Evolutionary conservation across 23 tunicate genomes (phyloP), one percentile per base, ranked within the genome.

Genomic region (Halocynthia aurantium): DNA sequence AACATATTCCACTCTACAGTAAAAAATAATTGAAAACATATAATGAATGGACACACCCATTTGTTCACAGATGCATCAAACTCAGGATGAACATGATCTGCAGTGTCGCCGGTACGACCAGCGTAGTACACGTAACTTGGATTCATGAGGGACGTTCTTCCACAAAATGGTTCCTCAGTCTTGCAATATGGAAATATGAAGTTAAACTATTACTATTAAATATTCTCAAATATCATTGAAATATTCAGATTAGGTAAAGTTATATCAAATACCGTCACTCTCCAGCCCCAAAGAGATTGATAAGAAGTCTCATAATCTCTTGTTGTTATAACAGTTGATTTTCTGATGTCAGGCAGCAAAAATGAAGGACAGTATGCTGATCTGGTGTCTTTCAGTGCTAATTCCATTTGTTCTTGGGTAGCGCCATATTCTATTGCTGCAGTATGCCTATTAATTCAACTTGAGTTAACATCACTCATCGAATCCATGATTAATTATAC

Each of bases 101-200:
- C 7, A 49, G 57, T n/a, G 31, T 82, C 82, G 44, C 74, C 56
- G 7, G 86, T 82, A 52, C 71, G 55, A 10, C 80, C 86, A 52
- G 86, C 72, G 50, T 61, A 56, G 60, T 74, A 82, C 6, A 82
- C 19, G 18, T 57, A 75, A n/a, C 18, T 21, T 10, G 80, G 80
- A 63, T 82, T 82, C 54, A 58, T 61, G 10, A 75, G 52, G n/a
- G 86, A 82, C 8, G 71, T 51, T n/a, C 19, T 51, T 8, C 86
- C 86, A 63, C 86, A 82, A 75, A 82, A 82, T 52, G 80, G 64
- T 50, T 49, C 72, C 7, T 72, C 52, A 22, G 77, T 67, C 84
- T 31, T 31, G 44, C 44, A 31, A 31, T 31, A 31, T 70, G 78
- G 0, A 15, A 62, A 18, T 17, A 76, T 60, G 49, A 4, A 68